Conservation (phyloP, 2,113 vertebrate genomes). For the Pangasianodon hypophthalmus region DNA sequence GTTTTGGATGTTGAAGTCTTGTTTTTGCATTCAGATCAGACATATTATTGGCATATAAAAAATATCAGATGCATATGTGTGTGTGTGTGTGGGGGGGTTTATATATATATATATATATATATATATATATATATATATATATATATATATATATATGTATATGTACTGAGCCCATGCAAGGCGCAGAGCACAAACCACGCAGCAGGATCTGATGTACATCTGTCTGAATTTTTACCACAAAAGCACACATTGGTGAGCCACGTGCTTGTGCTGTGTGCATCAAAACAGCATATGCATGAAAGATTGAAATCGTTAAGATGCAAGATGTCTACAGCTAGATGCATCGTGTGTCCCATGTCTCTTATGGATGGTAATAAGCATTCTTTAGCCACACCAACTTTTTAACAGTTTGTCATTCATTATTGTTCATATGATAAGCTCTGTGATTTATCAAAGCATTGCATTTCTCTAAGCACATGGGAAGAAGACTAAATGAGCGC, state of each 20-base stretch:
- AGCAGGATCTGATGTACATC: conserved; percentile 21
- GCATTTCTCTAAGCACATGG: background rate
- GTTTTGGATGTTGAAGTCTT: background rate
- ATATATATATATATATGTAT: too few relatives aligned
- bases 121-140: too few relatives aligned
- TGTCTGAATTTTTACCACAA: background rate
- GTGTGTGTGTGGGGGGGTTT: background rate
- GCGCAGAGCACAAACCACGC: background rate
- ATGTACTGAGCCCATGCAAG: background rate
- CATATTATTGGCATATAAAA: too few relatives aligned
- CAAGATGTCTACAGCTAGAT: background rate
- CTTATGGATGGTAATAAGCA: background rate
- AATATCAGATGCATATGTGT: background rate
- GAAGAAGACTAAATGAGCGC: background rate
- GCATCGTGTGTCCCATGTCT: background rate
- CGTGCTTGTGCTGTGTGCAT: conserved; percentile 1
- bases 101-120: background rate
- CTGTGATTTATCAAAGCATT: background rate
- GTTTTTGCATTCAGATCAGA: background rate
- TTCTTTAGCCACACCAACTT: background rate
- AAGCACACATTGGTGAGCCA: background rate
- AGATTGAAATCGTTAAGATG: background rate
- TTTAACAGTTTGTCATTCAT: background rate
- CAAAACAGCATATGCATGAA: background rate
- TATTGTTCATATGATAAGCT: background rate